Base-by-base conservation (phyloP, 2,888 invertebrate species). In the Neoaliturus tenellus region DNA sequence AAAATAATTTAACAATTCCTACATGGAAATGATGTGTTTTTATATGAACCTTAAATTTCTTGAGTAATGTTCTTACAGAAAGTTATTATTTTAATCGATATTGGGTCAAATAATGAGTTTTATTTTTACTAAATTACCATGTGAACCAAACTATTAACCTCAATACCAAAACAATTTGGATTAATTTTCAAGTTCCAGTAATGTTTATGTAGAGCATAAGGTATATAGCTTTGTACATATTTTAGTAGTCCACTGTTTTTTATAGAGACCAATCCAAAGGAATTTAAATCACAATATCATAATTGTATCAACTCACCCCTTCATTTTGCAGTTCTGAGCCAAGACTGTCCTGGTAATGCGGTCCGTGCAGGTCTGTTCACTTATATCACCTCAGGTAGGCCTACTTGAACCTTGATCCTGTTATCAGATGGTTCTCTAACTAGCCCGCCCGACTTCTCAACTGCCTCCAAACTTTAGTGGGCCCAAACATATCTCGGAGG, bases 351-450 rank as follows among this genome's bases (percentile, higher is more conserved):
- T 14, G 62, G 31, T n/a, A 62, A 12, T 62, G 62, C 28, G 25
- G 62, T 28, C 28, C 31, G 51, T 62, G 62, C 62, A 62, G 25
- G 62, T 62, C 31, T 31, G 25, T 28, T 12, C 14, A 17, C 14
- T 31, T 62, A 62, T 62, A 62, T 62, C 62, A 62, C 28, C 28
- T 5, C 62, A 62, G 28, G 31, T 62, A n/a, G n/a, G n/a, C n/a
- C n/a, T n/a, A 62, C 62, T 62, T 28, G 62, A 62, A 62, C 62
- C 62, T 62, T 62, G 62, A 62, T 62, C 62, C 31, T n/a, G 28
- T 62, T 62, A 62, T 62, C 62, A 62, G 3, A 51, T 51, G n/a
- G 14, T 48, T 17, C 12, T 51, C 20, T 14, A 23, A 23, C 51
- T 23, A 23, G n/a, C 10, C 51, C n/a, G 23, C n/a, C 51, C 10